Percentiles rank a stretch among this genome's conserved stretches.
phyloP scores from a whole-genome alignment of 30 jellyfish, hydroid and myxozoan species.

The Hydractinia symbiolongicarpus region DNA sequence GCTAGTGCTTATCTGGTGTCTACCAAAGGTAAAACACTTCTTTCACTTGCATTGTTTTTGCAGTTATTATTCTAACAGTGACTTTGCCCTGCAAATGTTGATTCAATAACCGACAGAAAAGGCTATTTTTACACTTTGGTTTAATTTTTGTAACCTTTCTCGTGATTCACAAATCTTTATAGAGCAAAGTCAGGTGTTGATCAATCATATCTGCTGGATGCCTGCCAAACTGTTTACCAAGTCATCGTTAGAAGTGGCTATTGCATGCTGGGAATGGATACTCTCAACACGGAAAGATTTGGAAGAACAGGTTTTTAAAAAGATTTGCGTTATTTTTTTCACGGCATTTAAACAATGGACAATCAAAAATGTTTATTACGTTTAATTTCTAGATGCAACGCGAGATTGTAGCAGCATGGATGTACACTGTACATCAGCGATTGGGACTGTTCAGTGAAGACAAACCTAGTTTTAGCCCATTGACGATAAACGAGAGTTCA shows the following conservation, averaged over 20 bases:
- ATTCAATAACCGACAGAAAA: too few relatives aligned
- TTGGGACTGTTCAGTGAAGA: conserved; percentile 70
- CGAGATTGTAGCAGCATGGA: conserved; percentile 83
- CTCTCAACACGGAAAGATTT: conserved; percentile 74
- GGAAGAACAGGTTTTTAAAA: conserved; percentile 60
- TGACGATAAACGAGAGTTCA: conserved; percentile 19
- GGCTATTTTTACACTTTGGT: neutral
- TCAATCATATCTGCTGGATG: conserved; percentile 60
- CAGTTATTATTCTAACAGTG: too few relatives aligned
- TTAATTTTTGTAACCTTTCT: neutral
- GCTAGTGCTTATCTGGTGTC: conserved; percentile 68
- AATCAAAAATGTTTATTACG: neutral
- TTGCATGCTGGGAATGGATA: conserved; percentile 98
- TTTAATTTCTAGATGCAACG: conserved; percentile 54
- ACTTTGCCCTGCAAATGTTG: too few relatives aligned
- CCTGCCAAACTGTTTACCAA: conserved; percentile 73
- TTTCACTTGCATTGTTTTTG: neutral
- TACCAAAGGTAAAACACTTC: conserved; percentile 38
- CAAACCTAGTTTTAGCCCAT: conserved; percentile 40
- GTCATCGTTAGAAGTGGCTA: conserved; percentile 56
- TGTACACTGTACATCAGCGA: conserved; percentile 62
- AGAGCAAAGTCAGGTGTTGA: conserved; percentile 46
- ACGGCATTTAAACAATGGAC: neutral
- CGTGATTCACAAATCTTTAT: neutral
- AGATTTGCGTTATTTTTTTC: too few relatives aligned